Base-by-base conservation (phyloP, 1,140 invertebrate species). In the Ceratoteleas bidentatus region DNA sequence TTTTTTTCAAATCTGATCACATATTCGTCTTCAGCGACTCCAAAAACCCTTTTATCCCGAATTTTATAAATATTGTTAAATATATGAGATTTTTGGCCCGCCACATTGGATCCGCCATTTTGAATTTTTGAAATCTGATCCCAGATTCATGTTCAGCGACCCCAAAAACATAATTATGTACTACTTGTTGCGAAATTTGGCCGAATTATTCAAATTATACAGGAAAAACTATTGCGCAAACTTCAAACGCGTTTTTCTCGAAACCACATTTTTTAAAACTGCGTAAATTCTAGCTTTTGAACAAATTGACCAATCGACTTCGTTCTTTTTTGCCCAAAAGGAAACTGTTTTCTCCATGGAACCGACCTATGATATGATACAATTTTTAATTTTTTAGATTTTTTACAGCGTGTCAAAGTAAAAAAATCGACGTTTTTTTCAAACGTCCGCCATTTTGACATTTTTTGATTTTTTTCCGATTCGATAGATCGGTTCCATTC, bases 141-240 rank as follows among this genome's bases (percentile, higher is more conserved):
- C 2, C 36, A 40, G 7, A 40, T 3, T 40, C 56, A 13, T 58
- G 13, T 58, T 38, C 56, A 58, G 56, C 56, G 56, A 58, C 56
- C 36, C 36, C 36, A 40, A 40, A 6, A 40, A 40, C 36, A 4
- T 14, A 40, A 3, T 13, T 43, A 58, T 58, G 6, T 40, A 58
- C n/a, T 40, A 40, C 36, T 40, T 3, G 36, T 40, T 58, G 9
- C 34, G 14, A 58, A 58, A 13, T 40, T 58, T 58, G 34, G 56
- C 56, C 56, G 56, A 61, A 61, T 61, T 13, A 45, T 47, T 61
- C n/a, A 32, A 61, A 61, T 61, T 47, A 49, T 49, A 61, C 40
- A 61, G 43, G 54, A 61, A 61, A 61, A 58, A 43, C 40, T 13
- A 61, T 47, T 61, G 10, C 16, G 15, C 1, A 61, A 61, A 61